Conservation (phyloP, 2,113 vertebrate species). For the Phainopepla nitens region DNA sequence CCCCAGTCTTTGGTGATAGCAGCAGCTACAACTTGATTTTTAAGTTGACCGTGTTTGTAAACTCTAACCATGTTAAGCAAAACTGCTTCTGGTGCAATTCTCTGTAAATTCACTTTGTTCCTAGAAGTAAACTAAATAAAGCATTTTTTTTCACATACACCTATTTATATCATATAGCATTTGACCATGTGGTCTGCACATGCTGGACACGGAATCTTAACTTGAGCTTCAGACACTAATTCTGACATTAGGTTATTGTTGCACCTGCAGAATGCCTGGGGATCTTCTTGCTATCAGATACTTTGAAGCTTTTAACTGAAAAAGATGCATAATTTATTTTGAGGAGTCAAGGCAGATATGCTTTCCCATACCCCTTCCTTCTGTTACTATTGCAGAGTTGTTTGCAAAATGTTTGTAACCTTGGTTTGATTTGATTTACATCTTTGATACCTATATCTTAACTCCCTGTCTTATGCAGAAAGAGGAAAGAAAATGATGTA, state of each 20-base stretch:
- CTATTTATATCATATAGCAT: rapidly evolving
- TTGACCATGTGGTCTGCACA: background rate
- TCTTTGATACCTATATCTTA: background rate
- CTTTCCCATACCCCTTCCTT: background rate
- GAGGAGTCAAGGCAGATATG: background rate
- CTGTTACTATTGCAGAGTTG: background rate
- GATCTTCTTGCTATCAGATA: background rate
- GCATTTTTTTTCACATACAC: background rate
- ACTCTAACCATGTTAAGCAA: background rate
- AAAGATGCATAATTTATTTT: background rate
- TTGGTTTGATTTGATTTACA: background rate
- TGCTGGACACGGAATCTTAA: background rate
- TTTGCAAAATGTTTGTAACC: background rate
- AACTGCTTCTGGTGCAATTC: background rate
- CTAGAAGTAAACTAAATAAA: background rate
- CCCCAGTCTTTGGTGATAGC: background rate
- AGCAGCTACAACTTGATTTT: background rate
- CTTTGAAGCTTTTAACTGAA: background rate
- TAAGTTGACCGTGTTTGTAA: background rate
- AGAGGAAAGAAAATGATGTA: background rate
- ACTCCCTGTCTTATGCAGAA: background rate
- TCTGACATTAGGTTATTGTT: background rate
- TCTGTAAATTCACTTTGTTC: background rate
- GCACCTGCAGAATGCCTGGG: background rate
- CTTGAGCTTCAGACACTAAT: background rate